Evolutionary conservation across 2,113 vertebrate species (phyloP).

Genomic region (Sebastes schlegelii): DNA sequence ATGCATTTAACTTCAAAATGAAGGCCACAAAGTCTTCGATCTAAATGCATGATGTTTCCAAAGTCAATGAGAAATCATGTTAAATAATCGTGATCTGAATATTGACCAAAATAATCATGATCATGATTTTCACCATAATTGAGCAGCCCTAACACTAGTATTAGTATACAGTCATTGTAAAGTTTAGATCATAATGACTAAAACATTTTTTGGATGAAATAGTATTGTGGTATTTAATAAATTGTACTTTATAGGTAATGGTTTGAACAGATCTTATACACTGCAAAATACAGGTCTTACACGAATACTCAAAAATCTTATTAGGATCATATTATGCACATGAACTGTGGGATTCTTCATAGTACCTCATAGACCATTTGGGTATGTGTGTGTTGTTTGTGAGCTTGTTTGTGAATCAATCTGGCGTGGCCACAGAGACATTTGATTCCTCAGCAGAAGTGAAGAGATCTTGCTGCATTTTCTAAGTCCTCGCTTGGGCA

Average conservation of each 20-base stretch:
- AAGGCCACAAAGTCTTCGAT: too few species aligned
- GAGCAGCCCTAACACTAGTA: background rate
- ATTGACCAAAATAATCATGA: too few species aligned
- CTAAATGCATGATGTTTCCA: too few species aligned
- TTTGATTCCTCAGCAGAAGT: constrained; percentile 36
- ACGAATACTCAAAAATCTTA: background rate
- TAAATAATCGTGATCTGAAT: too few species aligned
- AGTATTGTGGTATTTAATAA: background rate
- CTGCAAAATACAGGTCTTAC: background rate
- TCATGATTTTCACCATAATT: too few species aligned
- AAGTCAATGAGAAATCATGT: too few species aligned
- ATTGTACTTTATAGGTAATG: background rate
- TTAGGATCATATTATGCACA: background rate
- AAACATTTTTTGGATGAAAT: constrained; percentile 2
- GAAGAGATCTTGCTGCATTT: constrained; percentile 24
- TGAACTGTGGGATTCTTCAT: background rate
- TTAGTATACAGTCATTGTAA: background rate
- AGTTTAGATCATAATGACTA: background rate
- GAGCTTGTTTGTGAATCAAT: constrained; percentile 23
- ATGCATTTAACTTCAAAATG: too few species aligned
- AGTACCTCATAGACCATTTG: background rate
- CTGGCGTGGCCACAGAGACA: constrained; percentile 17
- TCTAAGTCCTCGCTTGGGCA: background rate
- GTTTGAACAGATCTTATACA: background rate
- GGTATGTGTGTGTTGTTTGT: background rate